Percentiles rank a stretch among this genome's conserved stretches.
Evolutionary conservation across 2,888 invertebrate species (phyloP).

Genomic region (Glaucopsyche alexis): DNA sequence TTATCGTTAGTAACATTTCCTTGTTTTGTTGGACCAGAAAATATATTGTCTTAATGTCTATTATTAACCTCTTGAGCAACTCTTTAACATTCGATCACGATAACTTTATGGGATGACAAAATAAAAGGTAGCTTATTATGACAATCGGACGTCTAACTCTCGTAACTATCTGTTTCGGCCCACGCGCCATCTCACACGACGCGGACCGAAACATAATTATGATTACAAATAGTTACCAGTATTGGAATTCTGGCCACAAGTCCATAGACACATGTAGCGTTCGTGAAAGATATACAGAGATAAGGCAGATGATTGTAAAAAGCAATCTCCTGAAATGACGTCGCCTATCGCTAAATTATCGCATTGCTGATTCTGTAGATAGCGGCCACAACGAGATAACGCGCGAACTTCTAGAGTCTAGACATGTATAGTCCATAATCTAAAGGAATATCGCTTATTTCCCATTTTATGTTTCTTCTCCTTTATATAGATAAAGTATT

Average conservation of each 20-base stretch:
- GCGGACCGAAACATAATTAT: no score
- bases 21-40: slow-evolving; percentile 15
- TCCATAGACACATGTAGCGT: background rate
- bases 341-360: background rate
- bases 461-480: background rate
- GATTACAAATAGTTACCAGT: no score
- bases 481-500: background rate
- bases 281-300: background rate
- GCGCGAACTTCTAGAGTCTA: background rate
- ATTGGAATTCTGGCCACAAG: background rate
- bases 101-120: background rate
- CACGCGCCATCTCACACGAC: no score
- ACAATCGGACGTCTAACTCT: background rate
- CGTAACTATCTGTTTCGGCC: no score
- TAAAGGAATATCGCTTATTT: background rate
- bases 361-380: background rate
- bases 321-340: background rate
- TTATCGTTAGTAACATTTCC: slow-evolving; percentile 1
- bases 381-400: background rate
- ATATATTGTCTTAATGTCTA: background rate
- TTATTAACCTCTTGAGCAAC: background rate
- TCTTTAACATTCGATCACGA: background rate
- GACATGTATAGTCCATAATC: no score
- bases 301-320: background rate
- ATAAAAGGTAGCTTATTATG: background rate